Evolutionary conservation across 2,113 vertebrate species (phyloP).

Genomic region (Antechinus stuartii): DNA sequence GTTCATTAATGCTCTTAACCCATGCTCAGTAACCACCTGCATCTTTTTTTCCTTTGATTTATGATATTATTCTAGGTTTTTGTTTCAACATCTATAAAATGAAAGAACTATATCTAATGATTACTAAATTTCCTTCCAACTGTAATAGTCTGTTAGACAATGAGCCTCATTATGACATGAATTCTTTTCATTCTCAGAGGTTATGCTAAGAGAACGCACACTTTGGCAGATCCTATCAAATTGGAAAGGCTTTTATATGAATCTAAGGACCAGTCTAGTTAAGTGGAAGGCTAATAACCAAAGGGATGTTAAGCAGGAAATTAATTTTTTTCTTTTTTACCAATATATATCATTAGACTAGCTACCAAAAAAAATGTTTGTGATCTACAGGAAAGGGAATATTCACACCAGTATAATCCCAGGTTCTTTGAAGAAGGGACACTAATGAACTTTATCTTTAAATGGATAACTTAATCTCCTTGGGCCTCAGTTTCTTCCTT

Average conservation of each 20-base stretch:
- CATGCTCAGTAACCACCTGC: background rate
- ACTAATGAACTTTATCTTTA: constrained; percentile 19
- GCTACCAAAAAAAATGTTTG: background rate
- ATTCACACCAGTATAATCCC: background rate
- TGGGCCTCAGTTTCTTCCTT: background rate
- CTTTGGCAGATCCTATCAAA: background rate
- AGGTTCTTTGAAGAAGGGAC: background rate
- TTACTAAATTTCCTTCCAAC: background rate
- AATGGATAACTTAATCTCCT: background rate
- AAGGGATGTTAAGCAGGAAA: background rate
- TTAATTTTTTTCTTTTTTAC: background rate
- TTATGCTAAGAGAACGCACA: background rate
- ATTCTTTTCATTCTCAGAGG: background rate
- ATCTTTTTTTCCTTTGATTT: background rate
- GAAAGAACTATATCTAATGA: background rate
- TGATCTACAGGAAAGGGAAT: background rate
- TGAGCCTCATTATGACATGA: background rate
- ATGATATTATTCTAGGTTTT: background rate
- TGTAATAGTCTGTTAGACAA: background rate
- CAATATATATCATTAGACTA: background rate
- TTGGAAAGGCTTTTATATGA: background rate
- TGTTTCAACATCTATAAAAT: background rate
- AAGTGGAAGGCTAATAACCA: background rate
- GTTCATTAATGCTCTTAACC: constrained; percentile 34
- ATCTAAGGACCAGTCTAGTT: background rate